These are phyloP conservation scores for Lytechinus variegatus DNA, from an alignment of 35 echinoderm and acorn worm genomes.

Conservation along the genomic window DNA sequence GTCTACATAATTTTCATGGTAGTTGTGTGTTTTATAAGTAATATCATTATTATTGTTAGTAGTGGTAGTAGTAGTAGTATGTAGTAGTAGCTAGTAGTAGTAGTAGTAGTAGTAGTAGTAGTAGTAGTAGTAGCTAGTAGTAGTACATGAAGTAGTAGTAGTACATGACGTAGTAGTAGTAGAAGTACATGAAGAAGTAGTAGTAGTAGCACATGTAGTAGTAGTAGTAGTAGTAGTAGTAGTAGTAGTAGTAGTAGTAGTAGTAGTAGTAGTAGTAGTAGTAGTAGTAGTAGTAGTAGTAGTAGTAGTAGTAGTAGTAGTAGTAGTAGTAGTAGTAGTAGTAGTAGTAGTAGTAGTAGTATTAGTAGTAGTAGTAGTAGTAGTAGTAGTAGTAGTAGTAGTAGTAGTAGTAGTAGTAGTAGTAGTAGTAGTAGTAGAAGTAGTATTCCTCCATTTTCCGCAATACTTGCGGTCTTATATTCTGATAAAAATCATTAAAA, in stretches of 20 bases:
- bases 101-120: constrained; percentile 33
- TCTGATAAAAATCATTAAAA: too few relatives aligned
- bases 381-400: neutral
- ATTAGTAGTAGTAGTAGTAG: neutral
- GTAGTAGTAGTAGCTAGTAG: neutral
- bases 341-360: too few relatives aligned
- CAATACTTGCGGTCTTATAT: too few relatives aligned
- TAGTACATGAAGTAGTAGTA: neutral
- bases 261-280: neutral
- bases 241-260: neutral
- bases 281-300: neutral
- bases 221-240: neutral
- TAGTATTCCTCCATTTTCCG: too few relatives aligned
- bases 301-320: neutral
- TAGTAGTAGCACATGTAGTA: neutral
- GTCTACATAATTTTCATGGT: too few relatives aligned
- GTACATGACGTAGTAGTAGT: neutral
- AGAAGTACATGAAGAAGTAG: neutral
- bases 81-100: constrained; percentile 26
- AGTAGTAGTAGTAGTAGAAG: too few relatives aligned
- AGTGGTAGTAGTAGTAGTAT: neutral
- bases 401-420: neutral
- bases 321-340: neutral
- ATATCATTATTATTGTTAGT: too few relatives aligned
- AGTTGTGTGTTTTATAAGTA: too few relatives aligned